These are phyloP conservation scores for Osmerus eperlanus DNA, from an alignment of 2,113 vertebrate genomes.

Conservation along the genomic window DNA sequence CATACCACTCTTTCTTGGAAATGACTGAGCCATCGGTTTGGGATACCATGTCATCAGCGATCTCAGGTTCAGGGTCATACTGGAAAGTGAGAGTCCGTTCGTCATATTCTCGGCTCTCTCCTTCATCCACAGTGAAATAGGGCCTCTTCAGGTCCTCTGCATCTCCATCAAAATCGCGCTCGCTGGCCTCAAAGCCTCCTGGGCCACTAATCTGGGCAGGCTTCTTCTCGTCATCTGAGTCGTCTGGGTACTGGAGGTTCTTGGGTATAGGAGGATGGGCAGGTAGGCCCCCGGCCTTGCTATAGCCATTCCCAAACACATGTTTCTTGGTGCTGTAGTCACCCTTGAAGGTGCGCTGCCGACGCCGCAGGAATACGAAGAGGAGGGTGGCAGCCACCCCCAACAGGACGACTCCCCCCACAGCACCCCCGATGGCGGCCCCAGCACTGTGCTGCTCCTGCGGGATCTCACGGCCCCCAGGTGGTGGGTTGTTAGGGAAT, in stretches of 20 bases:
- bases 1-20: constrained; percentile 99
- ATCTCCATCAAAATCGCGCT: constrained; percentile 81
- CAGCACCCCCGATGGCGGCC: constrained; percentile 85
- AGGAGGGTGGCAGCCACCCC: constrained; percentile 79
- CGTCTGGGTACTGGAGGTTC: constrained; percentile 93
- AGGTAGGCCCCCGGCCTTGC: constrained; percentile 83
- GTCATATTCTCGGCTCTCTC: constrained; percentile 83
- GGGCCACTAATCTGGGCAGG: constrained; percentile 80
- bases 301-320: constrained; percentile 95
- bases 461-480: constrained; percentile 61
- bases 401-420: constrained; percentile 85
- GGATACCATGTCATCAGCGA: constrained; percentile 95
- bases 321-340: constrained; percentile 99
- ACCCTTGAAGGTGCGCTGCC: constrained; percentile 97
- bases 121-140: constrained; percentile 96
- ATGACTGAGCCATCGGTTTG: constrained; percentile 98
- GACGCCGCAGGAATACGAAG: constrained; percentile 86
- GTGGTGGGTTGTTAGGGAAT: constrained; percentile 83
- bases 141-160: constrained; percentile 93
- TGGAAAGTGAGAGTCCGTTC: constrained; percentile 95
- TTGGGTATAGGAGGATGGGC: constrained; percentile 87
- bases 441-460: constrained; percentile 68
- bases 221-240: constrained; percentile 97
- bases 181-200: constrained; percentile 67
- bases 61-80: constrained; percentile 91